Evolutionary conservation across 1,140 invertebrate genomes (phyloP).

Genomic region (Drosophila mayri): DNA sequence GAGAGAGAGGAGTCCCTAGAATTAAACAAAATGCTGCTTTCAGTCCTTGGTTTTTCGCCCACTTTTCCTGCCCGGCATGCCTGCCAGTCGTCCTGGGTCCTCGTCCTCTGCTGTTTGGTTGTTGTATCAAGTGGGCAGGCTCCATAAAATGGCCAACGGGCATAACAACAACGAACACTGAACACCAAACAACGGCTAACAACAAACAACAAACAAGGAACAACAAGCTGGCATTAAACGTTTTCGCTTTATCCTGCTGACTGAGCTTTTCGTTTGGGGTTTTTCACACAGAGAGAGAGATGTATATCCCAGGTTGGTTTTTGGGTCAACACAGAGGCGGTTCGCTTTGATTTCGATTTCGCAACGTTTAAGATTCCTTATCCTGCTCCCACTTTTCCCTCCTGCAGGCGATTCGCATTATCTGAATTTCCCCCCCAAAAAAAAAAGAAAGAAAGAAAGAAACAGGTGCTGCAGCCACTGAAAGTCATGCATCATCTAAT

Average conservation of each 20-base stretch:
- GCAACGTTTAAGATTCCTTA: slow-evolving; percentile 22
- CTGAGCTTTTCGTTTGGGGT: slow-evolving; percentile 50
- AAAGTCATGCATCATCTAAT: slow-evolving; percentile 49
- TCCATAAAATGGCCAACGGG: slow-evolving; percentile 30
- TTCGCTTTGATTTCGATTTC: slow-evolving; percentile 49
- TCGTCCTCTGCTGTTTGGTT: slow-evolving; percentile 34
- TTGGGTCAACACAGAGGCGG: slow-evolving; percentile 24
- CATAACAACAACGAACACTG: slow-evolving; percentile 26
- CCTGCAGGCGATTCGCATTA: slow-evolving; percentile 40
- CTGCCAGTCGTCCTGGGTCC: too few species aligned
- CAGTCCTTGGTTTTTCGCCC: neutral
- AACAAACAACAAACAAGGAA: slow-evolving; percentile 32
- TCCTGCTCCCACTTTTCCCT: neutral
- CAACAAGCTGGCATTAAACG: slow-evolving; percentile 59
- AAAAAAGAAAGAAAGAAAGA: too few species aligned
- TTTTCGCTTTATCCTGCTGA: slow-evolving; percentile 75
- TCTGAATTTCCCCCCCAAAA: slow-evolving; percentile 38
- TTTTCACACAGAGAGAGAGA: neutral
- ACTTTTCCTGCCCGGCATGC: slow-evolving; percentile 10
- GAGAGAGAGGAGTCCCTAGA: neutral
- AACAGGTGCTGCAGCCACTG: slow-evolving; percentile 4
- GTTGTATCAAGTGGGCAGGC: slow-evolving; percentile 55
- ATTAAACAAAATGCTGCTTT: slow-evolving; percentile 33
- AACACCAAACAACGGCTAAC: slow-evolving; percentile 12
- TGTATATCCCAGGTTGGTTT: slow-evolving; percentile 36